phyloP scores from a whole-genome alignment of 2,113 vertebrate genomes.

The Vombatus ursinus region DNA sequence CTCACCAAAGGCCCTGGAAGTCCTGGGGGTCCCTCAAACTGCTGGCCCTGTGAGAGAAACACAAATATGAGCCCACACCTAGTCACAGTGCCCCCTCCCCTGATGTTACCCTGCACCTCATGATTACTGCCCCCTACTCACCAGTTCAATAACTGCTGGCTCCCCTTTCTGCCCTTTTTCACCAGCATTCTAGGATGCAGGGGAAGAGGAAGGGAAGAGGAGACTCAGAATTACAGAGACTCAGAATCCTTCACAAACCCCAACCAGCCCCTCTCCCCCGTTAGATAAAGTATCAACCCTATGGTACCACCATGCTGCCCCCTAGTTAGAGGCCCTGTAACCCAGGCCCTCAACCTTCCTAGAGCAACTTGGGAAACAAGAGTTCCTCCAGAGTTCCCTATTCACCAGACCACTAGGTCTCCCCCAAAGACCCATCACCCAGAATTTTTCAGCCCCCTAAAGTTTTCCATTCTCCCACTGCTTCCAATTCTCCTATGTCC shows the following conservation, averaged over 20 bases:
- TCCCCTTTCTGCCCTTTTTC: slow-evolving; percentile 92
- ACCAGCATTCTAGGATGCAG: slow-evolving; percentile 56
- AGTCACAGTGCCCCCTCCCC: neutral
- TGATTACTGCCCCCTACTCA: slow-evolving; percentile 71
- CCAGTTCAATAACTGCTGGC: slow-evolving; percentile 84
- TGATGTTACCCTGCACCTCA: no score
- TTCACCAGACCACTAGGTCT: neutral
- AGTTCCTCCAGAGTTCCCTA: neutral
- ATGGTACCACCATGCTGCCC: accelerated
- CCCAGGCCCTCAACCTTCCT: neutral
- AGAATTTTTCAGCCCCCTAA: neutral
- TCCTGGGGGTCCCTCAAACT: slow-evolving; percentile 86
- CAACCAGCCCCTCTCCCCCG: neutral
- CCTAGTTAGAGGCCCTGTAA: neutral
- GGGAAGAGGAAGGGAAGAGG: neutral
- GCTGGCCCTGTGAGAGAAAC: slow-evolving; percentile 83
- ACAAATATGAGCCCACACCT: neutral
- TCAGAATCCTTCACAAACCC: neutral
- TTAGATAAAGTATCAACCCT: neutral
- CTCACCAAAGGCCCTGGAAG: slow-evolving; percentile 86
- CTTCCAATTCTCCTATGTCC: neutral
- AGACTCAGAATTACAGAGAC: neutral
- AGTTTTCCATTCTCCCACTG: neutral
- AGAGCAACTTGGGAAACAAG: neutral
- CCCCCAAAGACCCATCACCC: neutral